Evolutionary conservation across 2,888 invertebrate genomes (phyloP), one percentile per base, ranked within the genome.

Genomic region (Drosophila lutescens): DNA sequence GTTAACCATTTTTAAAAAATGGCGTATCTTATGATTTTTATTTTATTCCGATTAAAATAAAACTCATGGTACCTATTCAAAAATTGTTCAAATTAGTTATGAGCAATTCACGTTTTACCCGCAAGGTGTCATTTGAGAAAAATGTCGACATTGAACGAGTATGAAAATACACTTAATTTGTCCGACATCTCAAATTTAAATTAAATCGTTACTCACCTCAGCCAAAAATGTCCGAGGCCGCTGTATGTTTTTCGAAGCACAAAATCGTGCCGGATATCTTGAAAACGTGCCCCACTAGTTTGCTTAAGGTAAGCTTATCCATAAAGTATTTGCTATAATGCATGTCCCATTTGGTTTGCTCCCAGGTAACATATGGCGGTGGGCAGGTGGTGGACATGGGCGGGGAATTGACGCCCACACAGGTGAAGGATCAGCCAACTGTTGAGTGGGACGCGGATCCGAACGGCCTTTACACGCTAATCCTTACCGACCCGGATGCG

Each of bases 401-500:
- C 41, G 95, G 95, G 73, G 95, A 94, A 77, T 91, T 97, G 74
- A 96, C 96, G 0, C 96, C 96, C 0, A 96, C 95, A 0, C 94
- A 95, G 79, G 92, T 92, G 0, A 90, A 91, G 57, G 30, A 74
- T 38, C 79, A 79, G 60, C 92, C 92, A 0, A 80, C 75, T 34
- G 81, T 92, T 0, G 86, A 88, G 41, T 92, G 92, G 92, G 53
- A 82, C 10, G 77, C 88, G 0, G 88, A 90, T 4, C 60, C 80
- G 4, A 76, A 79, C 40, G 73, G 82, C 0, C 84, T 88, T n/a
- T 92, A 92, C 47, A 91, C 92, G 0, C 62, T 92, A 0, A 67
- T 91, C 30, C 78, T 92, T 62, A 91, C 92, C 93, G 98, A 98
- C 93, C 98, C 98, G 0, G 98, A 98, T 93, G 98, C 98, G 10